phyloP scores from a whole-genome alignment of 2,797 vertebrate species.

The Pipistrellus pipistrellus region DNA sequence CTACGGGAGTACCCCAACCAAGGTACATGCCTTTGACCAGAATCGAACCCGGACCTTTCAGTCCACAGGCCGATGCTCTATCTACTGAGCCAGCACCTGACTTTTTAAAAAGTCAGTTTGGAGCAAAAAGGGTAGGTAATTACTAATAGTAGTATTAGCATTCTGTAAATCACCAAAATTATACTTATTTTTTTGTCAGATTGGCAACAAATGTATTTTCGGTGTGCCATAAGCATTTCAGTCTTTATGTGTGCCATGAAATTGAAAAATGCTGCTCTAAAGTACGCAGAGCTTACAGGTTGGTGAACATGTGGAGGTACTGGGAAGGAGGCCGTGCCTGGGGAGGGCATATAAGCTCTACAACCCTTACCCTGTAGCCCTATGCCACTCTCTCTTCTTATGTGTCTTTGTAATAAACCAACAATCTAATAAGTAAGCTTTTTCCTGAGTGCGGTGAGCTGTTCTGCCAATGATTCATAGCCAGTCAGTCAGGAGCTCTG shows the following conservation, averaged over 20 bases:
- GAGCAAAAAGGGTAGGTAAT: background rate
- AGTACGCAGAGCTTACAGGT: background rate
- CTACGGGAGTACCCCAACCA: too few relatives aligned
- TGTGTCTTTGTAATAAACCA: background rate
- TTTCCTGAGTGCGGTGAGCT: background rate
- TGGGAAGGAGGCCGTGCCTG: background rate
- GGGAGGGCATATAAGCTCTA: background rate
- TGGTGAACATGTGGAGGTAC: background rate
- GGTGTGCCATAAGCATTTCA: background rate
- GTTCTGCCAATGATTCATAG: background rate
- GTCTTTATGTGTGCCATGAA: background rate
- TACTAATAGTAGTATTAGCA: background rate
- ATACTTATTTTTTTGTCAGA: background rate
- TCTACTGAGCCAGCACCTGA: too few relatives aligned
- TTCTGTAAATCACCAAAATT: background rate
- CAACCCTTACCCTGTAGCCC: background rate
- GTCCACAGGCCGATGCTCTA: too few relatives aligned
- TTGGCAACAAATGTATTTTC: background rate
- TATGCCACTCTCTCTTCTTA: background rate
- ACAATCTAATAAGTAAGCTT: background rate
- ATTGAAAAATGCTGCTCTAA: background rate
- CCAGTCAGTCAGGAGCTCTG: background rate
- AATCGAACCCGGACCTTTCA: too few relatives aligned
- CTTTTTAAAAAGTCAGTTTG: background rate
- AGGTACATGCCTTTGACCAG: too few relatives aligned